These are phyloP conservation scores for Chrysolina americana DNA, from an alignment of 2,888 invertebrate species.

Conservation along the genomic window DNA sequence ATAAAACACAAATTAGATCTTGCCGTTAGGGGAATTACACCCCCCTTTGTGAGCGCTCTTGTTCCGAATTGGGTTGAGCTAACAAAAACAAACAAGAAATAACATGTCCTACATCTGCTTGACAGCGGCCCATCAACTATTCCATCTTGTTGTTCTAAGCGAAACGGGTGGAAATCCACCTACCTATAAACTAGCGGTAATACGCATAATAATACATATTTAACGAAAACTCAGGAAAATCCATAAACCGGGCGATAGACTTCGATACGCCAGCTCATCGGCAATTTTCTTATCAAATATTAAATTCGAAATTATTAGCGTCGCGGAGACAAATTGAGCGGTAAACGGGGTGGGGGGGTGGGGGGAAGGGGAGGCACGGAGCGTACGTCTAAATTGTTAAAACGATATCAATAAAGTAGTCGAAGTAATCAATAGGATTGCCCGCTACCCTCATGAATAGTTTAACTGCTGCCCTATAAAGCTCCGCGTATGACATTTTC, in stretches of 20 bases:
- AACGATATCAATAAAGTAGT: conserved; percentile 24
- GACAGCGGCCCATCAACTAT: not conserved
- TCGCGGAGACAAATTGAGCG: conserved; percentile 19
- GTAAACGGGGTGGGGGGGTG: conserved; percentile 1
- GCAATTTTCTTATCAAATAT: conserved; percentile 12
- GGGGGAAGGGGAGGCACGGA: not conserved
- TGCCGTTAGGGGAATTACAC: not conserved
- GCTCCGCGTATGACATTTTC: conserved; percentile 20
- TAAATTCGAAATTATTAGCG: conserved; percentile 4
- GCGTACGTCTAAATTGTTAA: conserved; percentile 20
- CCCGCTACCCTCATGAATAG: conserved; percentile 12
- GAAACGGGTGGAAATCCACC: not conserved
- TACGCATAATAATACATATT: conserved; percentile 1
- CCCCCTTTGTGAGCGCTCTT: not conserved
- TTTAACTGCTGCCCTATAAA: conserved; percentile 21
- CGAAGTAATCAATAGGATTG: conserved; percentile 25
- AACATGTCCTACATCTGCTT: not conserved
- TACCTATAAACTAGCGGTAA: not conserved
- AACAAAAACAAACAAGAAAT: not conserved
- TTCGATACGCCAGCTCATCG: conserved; percentile 5
- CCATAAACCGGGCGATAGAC: conserved; percentile 1
- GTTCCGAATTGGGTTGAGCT: not conserved
- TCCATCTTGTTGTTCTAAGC: not conserved
- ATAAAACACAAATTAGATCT: too few species aligned
- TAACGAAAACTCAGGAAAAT: not conserved